phyloP scores from a whole-genome alignment of 2,113 vertebrate species.

The Catagonus wagneri region DNA sequence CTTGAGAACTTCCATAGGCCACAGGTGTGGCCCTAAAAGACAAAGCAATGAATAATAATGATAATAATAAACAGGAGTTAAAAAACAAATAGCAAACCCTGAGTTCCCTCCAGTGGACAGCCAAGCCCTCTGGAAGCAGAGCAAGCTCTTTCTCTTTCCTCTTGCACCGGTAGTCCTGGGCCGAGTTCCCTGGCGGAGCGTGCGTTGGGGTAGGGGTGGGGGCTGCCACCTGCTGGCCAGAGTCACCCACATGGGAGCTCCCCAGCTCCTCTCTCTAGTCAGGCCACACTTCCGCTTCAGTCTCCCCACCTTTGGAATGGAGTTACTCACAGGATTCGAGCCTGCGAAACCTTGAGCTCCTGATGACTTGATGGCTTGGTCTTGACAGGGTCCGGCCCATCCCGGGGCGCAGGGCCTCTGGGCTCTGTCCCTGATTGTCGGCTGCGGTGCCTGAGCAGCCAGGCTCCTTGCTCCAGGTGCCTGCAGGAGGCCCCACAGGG shows the following conservation, averaged over 20 bases:
- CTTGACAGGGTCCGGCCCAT: background rate
- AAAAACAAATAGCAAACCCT: background rate
- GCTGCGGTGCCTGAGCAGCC: too few relatives aligned
- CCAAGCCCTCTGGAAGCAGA: background rate
- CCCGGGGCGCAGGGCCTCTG: fast-evolving
- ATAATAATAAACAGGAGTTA: background rate
- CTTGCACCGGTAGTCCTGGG: fast-evolving
- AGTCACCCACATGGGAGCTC: fast-evolving
- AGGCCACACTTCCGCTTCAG: background rate
- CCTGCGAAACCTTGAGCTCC: too few relatives aligned
- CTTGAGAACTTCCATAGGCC: too few relatives aligned
- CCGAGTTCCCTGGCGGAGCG: background rate
- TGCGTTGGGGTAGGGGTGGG: fast-evolving
- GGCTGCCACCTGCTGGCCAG: background rate
- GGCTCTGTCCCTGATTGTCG: too few relatives aligned
- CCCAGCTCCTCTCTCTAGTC: background rate
- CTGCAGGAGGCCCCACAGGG: background rate
- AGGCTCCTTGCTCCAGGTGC: too few relatives aligned
- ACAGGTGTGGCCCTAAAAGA: too few relatives aligned
- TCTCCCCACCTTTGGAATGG: background rate
- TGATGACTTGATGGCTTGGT: background rate
- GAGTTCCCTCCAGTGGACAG: background rate
- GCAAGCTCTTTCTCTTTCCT: background rate
- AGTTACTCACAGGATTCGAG: too few relatives aligned
- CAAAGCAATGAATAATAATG: background rate